Evolutionary conservation across 2,797 vertebrate species (phyloP), one percentile per base, ranked within the genome.

Genomic region (Poliocrania exsul): DNA sequence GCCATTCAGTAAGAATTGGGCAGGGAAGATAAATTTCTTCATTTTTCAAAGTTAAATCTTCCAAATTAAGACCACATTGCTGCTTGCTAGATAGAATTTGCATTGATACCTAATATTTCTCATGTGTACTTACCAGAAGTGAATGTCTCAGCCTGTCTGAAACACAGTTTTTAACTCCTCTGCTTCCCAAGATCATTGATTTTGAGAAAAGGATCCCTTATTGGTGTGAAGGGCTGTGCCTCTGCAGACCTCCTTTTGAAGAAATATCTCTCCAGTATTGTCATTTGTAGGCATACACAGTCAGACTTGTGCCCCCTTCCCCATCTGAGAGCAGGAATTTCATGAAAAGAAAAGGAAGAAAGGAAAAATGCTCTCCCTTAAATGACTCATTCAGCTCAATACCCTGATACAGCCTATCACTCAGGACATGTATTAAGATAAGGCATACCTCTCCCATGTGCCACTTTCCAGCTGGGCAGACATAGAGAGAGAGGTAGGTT

Each of bases 31-130:
- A 95, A 94, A 97, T 92, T 42, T 86, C 81, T 86, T 81, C 65
- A 77, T 82, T 86, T 93, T 96, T 78, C 70, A n/a, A 74, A 83
- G 66, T 28, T 57, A 73, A 94, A 19, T 81, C 62, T 80, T 47
- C 16, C 81, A 97, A 96, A 96, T 96, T 92, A 97, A 95, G 95
- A 91, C 82, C 33, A 82, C 44, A 50, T 56, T 81, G 82, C 77
- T 90, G 81, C 89, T 92, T 92, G 83, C 37, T 69, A 81, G 60
- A 28, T 21, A 61, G 38, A 88, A 81, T 86, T 89, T 92, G 87
- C 67, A 78, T 81, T 61, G 65, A n/a, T 71, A 74, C 67, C 86
- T 90, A 75, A 64, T 93, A 86, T 92, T 90, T 95, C 46, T 53
- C 58, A 73, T 57, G 13, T 49, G 47, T 79, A 54, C 28, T 64